phyloP scores from a whole-genome alignment of 1,140 invertebrate species.

The Heliothis subflexa region DNA sequence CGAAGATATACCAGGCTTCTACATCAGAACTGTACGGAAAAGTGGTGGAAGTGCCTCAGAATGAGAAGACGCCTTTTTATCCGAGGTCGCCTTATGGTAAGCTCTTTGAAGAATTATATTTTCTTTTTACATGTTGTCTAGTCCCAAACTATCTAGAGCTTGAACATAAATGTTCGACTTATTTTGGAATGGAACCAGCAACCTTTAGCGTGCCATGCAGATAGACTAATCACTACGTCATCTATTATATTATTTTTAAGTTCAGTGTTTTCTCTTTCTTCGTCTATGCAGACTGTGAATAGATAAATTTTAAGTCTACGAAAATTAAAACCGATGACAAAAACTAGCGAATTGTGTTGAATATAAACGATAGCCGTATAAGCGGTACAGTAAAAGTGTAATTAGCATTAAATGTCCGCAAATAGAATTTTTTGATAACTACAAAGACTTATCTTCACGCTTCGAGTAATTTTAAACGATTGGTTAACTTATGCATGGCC shows the following conservation, averaged over 20 bases:
- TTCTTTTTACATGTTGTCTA: neutral
- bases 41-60: constrained; percentile 98
- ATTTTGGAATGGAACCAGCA: too few relatives aligned
- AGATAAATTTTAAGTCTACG: too few relatives aligned
- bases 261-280: too few relatives aligned
- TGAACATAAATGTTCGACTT: neutral
- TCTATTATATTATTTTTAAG: neutral
- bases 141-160: neutral
- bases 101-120: constrained; percentile 33
- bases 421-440: neutral
- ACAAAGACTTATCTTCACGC: neutral
- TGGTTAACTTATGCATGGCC: neutral
- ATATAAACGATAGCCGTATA: neutral
- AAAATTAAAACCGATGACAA: too few relatives aligned
- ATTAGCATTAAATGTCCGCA: neutral
- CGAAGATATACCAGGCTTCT: constrained; percentile 99
- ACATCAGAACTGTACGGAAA: constrained; percentile 99
- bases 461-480: neutral
- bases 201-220: too few relatives aligned
- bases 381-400: neutral
- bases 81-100: constrained; percentile 99
- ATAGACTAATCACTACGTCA: neutral
- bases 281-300: too few relatives aligned
- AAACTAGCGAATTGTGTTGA: too few relatives aligned
- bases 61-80: constrained; percentile 99